Conservation (phyloP, 2,888 invertebrate species). For the Margaritifera margaritifera region DNA sequence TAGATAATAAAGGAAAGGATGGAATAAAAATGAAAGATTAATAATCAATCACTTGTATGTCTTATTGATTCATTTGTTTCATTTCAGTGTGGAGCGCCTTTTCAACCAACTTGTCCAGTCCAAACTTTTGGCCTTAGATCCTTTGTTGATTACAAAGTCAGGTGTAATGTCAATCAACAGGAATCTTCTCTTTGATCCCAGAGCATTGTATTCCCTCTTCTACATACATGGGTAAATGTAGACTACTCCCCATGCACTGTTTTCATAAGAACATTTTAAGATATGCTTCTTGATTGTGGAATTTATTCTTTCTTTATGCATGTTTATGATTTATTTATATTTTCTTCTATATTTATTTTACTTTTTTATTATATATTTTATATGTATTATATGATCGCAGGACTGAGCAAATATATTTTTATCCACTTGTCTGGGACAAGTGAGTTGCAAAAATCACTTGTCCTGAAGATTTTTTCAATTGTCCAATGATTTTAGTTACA, state of each 20-base stretch:
- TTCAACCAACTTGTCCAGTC: constrained; percentile 89
- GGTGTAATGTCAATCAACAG: constrained; percentile 86
- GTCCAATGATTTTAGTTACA: no score
- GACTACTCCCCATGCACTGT: constrained; percentile 3
- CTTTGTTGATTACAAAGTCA: constrained; percentile 84
- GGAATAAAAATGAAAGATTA: no score
- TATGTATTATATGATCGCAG: no score
- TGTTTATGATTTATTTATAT: not conserved
- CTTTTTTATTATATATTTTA: no score
- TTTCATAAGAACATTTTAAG: not conserved
- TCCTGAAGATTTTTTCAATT: no score
- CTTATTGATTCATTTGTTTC: constrained; percentile 17
- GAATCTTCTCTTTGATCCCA: constrained; percentile 85
- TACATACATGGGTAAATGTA: constrained; percentile 86
- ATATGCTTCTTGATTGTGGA: not conserved
- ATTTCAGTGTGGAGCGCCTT: constrained; percentile 87
- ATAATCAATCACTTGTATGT: no score
- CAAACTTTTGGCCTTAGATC: constrained; percentile 90
- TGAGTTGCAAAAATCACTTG: no score
- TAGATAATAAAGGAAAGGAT: no score
- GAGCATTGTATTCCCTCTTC: constrained; percentile 86
- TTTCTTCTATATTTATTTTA: no score
- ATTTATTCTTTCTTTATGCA: not conserved
- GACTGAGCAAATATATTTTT: no score
- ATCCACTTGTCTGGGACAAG: no score